Evolutionary conservation across 2,888 invertebrate species (phyloP).

Genomic region (Homarus gammarus): DNA sequence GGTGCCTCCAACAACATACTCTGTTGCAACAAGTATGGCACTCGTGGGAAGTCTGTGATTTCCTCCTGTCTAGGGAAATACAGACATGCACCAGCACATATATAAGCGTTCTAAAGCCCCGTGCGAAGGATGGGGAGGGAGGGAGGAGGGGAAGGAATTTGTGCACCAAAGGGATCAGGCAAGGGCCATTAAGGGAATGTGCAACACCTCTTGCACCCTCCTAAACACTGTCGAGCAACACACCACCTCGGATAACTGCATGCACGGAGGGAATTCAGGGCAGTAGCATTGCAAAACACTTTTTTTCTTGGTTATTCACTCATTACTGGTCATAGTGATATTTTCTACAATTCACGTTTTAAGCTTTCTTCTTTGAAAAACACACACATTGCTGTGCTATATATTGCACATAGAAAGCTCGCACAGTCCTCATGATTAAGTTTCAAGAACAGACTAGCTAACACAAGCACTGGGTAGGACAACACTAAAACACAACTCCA

Average conservation of each 20-base stretch:
- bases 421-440: not conserved
- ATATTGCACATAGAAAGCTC: not conserved
- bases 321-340: not conserved
- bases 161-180: conserved; percentile 18
- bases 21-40: not conserved
- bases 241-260: conserved; percentile 28
- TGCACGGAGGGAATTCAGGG: conserved; percentile 28
- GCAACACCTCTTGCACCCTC: conserved; percentile 22
- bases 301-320: conserved; percentile 34
- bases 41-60: not conserved
- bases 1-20: not conserved
- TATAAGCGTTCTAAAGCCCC: not conserved
- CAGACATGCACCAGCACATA: not conserved
- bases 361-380: not conserved
- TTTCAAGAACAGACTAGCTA: conserved; percentile 8
- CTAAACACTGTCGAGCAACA: conserved; percentile 43
- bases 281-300: conserved; percentile 38
- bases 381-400: not conserved
- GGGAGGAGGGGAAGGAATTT: conserved; percentile 1
- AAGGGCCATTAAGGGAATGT: conserved; percentile 26
- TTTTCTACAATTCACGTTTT: conserved; percentile 3
- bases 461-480: conserved; percentile 16
- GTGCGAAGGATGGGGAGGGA: not conserved
- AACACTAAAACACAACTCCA: conserved; percentile 11
- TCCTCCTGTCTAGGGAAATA: not conserved